Conservation (phyloP, 2,797 vertebrate species). For the Philypnodon macrostomus region DNA sequence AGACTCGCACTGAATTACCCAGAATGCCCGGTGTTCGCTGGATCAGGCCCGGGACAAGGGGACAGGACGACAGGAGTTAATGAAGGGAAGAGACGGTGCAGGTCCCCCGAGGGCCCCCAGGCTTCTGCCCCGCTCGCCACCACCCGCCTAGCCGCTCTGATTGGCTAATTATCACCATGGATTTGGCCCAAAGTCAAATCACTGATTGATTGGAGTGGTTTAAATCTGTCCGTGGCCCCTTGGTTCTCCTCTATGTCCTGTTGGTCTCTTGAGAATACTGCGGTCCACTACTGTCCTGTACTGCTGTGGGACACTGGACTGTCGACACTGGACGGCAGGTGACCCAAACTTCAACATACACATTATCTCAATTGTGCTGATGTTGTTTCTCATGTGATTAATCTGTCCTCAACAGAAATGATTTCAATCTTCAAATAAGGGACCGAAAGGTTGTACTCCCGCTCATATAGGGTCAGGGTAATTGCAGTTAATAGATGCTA, state of each 20-base stretch:
- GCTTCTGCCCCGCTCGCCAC: conserved; percentile 63
- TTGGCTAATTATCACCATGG: conserved; percentile 79
- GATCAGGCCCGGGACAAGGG: conserved; percentile 80
- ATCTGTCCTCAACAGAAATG: conserved; percentile 54
- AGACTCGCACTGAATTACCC: conserved; percentile 81
- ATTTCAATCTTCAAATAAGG: conserved; percentile 61
- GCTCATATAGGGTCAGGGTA: conserved; percentile 60
- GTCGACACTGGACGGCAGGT: conserved; percentile 40
- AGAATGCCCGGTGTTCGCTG: conserved; percentile 72
- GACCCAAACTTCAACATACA: conserved; percentile 43
- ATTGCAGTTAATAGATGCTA: conserved; percentile 73
- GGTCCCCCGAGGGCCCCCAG: conserved; percentile 66
- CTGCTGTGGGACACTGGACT: too few relatives aligned
- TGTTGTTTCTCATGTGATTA: conserved; percentile 60
- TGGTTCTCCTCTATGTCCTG: conserved; percentile 34
- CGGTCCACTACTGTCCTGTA: conserved; percentile 28
- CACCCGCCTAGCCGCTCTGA: conserved; percentile 60
- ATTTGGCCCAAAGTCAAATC: conserved; percentile 75
- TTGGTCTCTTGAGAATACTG: conserved; percentile 19
- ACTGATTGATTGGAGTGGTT: conserved; percentile 78
- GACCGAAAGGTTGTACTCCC: conserved; percentile 34
- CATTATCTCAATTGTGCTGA: conserved; percentile 35
- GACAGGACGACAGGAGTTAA: conserved; percentile 81
- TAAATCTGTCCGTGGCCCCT: conserved; percentile 61
- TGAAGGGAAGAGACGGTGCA: conserved; percentile 80